phyloP scores from a whole-genome alignment of 2,888 invertebrate genomes.

The Napeogenes sylphis region DNA sequence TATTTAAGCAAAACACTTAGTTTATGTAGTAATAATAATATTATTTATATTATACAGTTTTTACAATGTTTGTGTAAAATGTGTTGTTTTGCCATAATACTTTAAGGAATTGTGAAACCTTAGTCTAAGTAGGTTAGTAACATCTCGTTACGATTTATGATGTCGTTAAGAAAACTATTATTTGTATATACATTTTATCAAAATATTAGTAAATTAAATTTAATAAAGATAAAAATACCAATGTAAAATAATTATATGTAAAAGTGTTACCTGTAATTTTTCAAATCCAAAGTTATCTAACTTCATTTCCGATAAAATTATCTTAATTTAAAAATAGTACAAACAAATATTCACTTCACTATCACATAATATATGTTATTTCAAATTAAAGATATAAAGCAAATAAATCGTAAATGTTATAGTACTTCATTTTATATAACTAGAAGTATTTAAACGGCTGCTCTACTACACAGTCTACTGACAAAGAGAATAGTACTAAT shows the following conservation, averaged over 20 bases:
- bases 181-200: neutral
- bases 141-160: neutral
- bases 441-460: constrained; percentile 4
- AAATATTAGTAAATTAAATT: neutral
- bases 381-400: constrained; percentile 4
- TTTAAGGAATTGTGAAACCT: neutral
- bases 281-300: constrained; percentile 73
- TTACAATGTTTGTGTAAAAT: too few species aligned
- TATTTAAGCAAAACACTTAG: too few species aligned
- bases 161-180: neutral
- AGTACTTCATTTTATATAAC: neutral
- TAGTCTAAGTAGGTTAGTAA: constrained; percentile 4
- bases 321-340: constrained; percentile 18
- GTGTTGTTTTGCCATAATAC: too few species aligned
- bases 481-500: neutral
- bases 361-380: constrained; percentile 8
- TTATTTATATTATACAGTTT: too few species aligned
- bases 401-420: neutral
- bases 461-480: neutral
- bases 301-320: constrained; percentile 51
- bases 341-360: constrained; percentile 21
- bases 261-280: constrained; percentile 58
- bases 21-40: too few species aligned
- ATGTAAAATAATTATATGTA: constrained; percentile 9
- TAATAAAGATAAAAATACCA: constrained; percentile 18